Conservation (phyloP, 2,888 invertebrate species). For the Pristionchus japonicus region DNA sequence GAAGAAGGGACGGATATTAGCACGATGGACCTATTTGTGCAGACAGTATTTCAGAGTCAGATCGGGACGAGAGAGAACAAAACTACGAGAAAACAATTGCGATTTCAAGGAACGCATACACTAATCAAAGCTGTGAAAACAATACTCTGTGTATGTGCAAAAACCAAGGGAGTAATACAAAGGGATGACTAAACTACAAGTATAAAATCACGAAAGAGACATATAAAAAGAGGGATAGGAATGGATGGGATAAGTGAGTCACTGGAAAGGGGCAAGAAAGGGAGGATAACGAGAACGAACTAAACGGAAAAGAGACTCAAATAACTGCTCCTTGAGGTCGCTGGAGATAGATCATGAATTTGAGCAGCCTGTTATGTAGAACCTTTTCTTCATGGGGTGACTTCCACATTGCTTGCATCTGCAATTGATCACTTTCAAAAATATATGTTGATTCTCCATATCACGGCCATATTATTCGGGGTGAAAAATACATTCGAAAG, state of each 20-base stretch:
- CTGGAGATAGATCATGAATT: not conserved
- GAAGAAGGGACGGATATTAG: not conserved
- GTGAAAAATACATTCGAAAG: no score
- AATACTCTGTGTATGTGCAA: not conserved
- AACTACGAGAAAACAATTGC: not conserved
- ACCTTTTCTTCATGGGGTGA: not conserved
- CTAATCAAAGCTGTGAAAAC: not conserved
- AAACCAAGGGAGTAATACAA: not conserved
- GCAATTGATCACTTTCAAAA: not conserved
- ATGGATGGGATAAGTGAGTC: not conserved
- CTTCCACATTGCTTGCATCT: not conserved
- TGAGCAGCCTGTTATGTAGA: not conserved
- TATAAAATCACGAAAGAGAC: not conserved
- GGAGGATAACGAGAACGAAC: no score
- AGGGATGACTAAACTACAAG: not conserved
- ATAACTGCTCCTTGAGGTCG: no score
- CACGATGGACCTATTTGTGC: not conserved
- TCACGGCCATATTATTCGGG: no score
- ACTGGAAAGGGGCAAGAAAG: not conserved
- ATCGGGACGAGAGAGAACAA: not conserved
- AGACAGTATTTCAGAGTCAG: not conserved
- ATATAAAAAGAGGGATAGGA: not conserved
- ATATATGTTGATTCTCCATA: not conserved
- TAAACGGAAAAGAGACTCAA: no score
- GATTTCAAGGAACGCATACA: not conserved